A percentile compares a stretch with the other conserved stretches of the same genome.
These are phyloP conservation scores for Mythimna lalbum DNA, from an alignment of 2,888 invertebrate species.

Conservation along the genomic window DNA sequence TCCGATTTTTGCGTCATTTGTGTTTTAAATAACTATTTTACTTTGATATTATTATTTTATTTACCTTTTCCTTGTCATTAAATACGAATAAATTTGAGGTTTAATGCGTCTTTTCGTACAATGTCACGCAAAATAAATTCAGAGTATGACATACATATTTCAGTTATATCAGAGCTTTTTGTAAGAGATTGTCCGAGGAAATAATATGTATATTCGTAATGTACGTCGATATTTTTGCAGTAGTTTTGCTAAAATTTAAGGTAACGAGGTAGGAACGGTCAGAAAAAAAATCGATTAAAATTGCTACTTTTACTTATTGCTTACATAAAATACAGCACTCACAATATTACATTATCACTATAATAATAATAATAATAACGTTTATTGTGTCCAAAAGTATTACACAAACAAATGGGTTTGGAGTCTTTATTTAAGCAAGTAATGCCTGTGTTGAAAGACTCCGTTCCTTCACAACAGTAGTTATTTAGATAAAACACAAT, in stretches of 20 bases:
- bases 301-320: no score
- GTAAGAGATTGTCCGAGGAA: not conserved
- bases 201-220: not conserved
- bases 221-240: not conserved
- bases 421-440: no score
- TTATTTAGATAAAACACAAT: no score
- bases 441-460: no score
- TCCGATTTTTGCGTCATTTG: not conserved
- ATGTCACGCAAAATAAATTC: constrained; percentile 9
- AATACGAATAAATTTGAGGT: not conserved
- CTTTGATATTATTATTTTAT: not conserved
- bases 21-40: not conserved
- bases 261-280: not conserved
- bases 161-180: constrained; percentile 9
- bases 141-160: constrained; percentile 20
- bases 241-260: not conserved
- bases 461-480: no score
- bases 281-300: no score
- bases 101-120: constrained; percentile 3
- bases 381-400: no score
- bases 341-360: no score
- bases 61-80: not conserved
- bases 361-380: no score
- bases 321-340: no score
- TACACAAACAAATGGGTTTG: no score